Base-by-base conservation (phyloP, 2,797 vertebrate genomes). In the Enteromius radiatus region DNA sequence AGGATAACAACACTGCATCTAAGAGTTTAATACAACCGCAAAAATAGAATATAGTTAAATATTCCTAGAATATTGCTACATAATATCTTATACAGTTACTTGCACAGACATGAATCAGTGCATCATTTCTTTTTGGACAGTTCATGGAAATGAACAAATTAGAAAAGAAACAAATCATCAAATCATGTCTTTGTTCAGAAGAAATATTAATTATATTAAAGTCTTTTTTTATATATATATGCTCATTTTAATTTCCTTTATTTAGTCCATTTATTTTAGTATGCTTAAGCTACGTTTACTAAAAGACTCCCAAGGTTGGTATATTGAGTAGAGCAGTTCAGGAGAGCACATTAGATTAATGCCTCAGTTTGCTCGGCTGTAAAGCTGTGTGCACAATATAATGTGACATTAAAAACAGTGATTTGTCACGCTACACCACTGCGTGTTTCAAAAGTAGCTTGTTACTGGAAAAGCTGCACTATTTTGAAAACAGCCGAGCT, bases 321-420 rank as follows among this genome's bases (percentile, higher is more conserved):
- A 17, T 36, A 23, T 59, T 41, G 17, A 36, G 17, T 14, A 75
- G 33, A 75, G 26, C 52, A n/a, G 31, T 74, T 74, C 28, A 26
- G 33, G n/a, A 59, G 73, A 59, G 52, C 52, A 38, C 52, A 26
- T 59, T 17, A 17, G 49, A 56, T 36, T 10, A 75, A 56, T 23
- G 71, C 31, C 21, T 74, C 21, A 15, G 71, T 74, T 56, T 56
- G 71, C 49, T 74, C 19, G 7, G 33, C 74, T 28, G 52, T 76
- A 54, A 43, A 76, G 33, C 36, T 38, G 14, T 76, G 36, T 26
- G 36, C 23, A 19, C n/a, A 38, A 38, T 38, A 23, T 56, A 56
- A 59, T 59, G 54, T 59, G 52, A 59, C 49, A 75, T 59, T 75
- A 75, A 56, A 73, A 75, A 17, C 73, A 74, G 21, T 26, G 73